Evolutionary conservation across 2,113 vertebrate species (phyloP).

Genomic region (Macrotus californicus): DNA sequence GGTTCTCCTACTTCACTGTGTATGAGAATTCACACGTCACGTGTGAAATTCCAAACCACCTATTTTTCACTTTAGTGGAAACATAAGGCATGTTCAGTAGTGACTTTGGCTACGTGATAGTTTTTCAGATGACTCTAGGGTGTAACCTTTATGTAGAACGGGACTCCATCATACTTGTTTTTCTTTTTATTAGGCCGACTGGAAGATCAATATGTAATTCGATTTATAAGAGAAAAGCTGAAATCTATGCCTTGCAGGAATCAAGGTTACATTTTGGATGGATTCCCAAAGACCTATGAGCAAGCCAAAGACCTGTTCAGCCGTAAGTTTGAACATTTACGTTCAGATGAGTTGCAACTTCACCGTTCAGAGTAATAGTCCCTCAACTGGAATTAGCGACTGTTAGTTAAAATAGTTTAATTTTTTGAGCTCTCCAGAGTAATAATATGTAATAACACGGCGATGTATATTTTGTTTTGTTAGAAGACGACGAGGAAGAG

Average conservation of each 20-base stretch:
- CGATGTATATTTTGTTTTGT: neutral
- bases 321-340: conserved; percentile 76
- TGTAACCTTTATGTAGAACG: neutral
- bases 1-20: neutral
- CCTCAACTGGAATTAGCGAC: neutral
- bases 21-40: accelerated
- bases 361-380: neutral
- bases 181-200: conserved; percentile 78
- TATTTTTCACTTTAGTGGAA: neutral
- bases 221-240: conserved; percentile 87
- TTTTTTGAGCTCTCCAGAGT: neutral
- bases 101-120: neutral
- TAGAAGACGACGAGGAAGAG: conserved; percentile 82
- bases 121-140: neutral
- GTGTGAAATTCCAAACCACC: neutral
- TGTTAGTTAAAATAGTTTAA: neutral
- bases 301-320: conserved; percentile 89
- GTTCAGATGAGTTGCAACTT: neutral
- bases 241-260: conserved; percentile 90
- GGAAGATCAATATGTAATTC: conserved; percentile 82
- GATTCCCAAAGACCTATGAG: conserved; percentile 87
- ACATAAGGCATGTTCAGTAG: neutral
- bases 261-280: conserved; percentile 93
- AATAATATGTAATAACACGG: neutral
- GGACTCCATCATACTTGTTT: neutral